Base-by-base conservation (phyloP, 2,888 invertebrate species). In the Eristalinus aeneus region DNA sequence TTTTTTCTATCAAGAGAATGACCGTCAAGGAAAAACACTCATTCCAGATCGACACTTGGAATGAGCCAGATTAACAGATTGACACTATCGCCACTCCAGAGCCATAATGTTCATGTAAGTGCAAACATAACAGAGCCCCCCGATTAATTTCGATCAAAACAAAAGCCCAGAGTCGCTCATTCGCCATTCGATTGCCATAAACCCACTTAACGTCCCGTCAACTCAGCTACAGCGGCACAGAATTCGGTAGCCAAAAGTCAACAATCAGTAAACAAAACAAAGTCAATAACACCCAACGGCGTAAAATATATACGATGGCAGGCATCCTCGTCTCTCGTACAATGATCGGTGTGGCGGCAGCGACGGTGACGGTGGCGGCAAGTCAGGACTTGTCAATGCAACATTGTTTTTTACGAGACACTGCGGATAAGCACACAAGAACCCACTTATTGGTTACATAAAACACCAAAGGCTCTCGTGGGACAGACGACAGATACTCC, bases 341-440 rank as follows among this genome's bases (percentile, higher is more conserved):
- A 12, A 53, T 22, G 27, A 65, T 27, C 10, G 16, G 0, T 27
- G 27, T 27, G 27, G 27, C 27, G 27, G 27, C 27, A 27, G 5
- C 31, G n/a, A 54, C 16, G 20, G 1, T n/a, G n/a, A n/a, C n/a
- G 64, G 10, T 12, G n/a, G 65, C 23, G 16, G 65, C 10, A 12
- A 46, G 46, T 46, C 12, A 36, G n/a, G 39, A 27, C 77, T 27
- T 58, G 68, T 67, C 77, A 58, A 22, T 74, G 83, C 64, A 83
- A 83, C 74, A 71, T 69, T 83, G 74, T 83, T 68, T 83, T 73
- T 82, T 83, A 83, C 73, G 67, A 73, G 68, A 58, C 58, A 68
- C 53, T 74, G 68, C 73, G 78, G 82, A 78, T 78, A 78, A 78
- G 73, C 63, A 54, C 61, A 76, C 68, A 54, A 60, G 61, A 76